Evolutionary conservation across 2,113 vertebrate genomes (phyloP), one percentile per base, ranked within the genome.

Genomic region (Barbus barbus): DNA sequence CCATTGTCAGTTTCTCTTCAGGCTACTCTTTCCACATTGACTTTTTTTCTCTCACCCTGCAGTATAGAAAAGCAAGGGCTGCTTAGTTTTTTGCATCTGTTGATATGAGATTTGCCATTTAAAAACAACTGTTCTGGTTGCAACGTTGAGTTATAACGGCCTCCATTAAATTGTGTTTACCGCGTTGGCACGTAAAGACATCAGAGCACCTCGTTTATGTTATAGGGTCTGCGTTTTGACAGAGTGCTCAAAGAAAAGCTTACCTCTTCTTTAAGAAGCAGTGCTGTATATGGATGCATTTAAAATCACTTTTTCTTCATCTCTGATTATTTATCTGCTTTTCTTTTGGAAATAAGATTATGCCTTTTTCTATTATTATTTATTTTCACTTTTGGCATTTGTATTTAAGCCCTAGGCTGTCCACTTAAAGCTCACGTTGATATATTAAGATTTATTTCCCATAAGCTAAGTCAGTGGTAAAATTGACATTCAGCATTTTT

Each of bases 401-500:
- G 89, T 91, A 81, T 90, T 81, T 93, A 93, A 92, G 91, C 90
- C 89, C 51, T 78, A 74, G 85, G 92, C 93, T 92, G 91, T 93
- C 92, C 92, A 92, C 88, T 85, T 85, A 89, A 86, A 88, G 90
- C 89, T 90, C 88, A 89, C 87, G 85, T 90, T 89, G 92, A 91
- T 91, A 90, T 91, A 92, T 91, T 89, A 89, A 88, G 89, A 90
- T 92, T 92, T 90, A 90, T 88, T 88, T 87, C 86, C 86, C 89
- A 80, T 92, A 93, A 94, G 92, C 91, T 92, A 90, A 92, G 90
- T 93, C 91, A 85, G 83, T 92, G 86, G 89, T 92, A 91, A 89
- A 92, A 92, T 90, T 92, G 92, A 94, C 91, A 92, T 88, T 92
- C 90, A 38, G 91, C 91, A 89, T 85, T 92, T 87, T 92, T 92